Conservation (phyloP, 2,113 vertebrate species). For the Dascyllus trimaculatus region DNA sequence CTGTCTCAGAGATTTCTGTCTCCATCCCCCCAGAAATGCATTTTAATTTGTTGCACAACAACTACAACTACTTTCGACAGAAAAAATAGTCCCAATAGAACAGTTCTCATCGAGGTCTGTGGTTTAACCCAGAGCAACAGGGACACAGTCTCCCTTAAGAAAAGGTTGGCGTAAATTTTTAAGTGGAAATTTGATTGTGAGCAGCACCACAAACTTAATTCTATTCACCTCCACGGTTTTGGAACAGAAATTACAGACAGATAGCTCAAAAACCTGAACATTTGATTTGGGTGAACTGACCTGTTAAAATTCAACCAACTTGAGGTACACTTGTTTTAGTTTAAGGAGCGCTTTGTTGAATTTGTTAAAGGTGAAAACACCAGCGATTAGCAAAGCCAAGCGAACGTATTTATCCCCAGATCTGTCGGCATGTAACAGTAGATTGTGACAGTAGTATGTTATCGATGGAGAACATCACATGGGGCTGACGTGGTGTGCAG, state of each 20-base stretch:
- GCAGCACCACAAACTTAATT: conserved; percentile 4
- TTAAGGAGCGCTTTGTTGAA: conserved; percentile 3
- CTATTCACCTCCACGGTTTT: conserved; percentile 14
- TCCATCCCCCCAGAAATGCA: neutral
- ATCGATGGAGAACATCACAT: conserved; percentile 88
- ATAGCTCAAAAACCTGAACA: neutral
- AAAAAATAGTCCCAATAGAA: conserved; percentile 19
- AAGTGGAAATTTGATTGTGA: neutral
- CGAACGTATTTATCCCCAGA: conserved; percentile 62
- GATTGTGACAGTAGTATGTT: conserved; percentile 85
- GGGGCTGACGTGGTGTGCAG: conserved; percentile 85
- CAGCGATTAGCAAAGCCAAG: conserved; percentile 17
- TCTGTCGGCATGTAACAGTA: conserved; percentile 72
- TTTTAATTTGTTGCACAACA: conserved; percentile 8
- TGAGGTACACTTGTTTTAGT: conserved; percentile 37
- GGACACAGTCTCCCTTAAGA: neutral
- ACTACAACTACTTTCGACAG: conserved; percentile 4
- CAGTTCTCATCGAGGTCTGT: neutral
- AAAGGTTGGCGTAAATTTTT: neutral
- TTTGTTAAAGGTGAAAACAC: conserved; percentile 38
- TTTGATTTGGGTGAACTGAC: neutral
- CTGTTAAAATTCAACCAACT: conserved; percentile 24
- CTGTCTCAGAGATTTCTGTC: conserved; percentile 11
- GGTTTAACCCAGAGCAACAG: neutral
- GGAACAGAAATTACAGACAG: conserved; percentile 14